Conservation (phyloP, 1,140 invertebrate species). For the Danaus plexippus region DNA sequence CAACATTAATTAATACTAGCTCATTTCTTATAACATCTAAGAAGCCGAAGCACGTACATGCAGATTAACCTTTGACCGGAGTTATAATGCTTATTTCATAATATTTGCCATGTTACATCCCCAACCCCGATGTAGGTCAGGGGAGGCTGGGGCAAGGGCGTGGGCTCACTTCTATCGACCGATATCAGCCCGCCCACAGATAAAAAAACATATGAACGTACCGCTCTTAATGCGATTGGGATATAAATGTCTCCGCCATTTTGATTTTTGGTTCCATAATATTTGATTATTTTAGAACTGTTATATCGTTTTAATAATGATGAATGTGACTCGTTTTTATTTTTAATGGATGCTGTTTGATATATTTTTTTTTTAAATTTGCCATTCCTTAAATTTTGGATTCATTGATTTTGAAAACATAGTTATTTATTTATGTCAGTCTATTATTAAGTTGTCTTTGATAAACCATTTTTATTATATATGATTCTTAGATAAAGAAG, state of each 20-base stretch:
- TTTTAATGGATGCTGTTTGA: no score
- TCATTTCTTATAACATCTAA: neutral
- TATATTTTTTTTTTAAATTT: no score
- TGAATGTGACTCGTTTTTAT: no score
- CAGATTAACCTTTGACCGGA: slow-evolving; percentile 11
- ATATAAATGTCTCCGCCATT: slow-evolving; percentile 14
- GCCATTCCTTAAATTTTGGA: no score
- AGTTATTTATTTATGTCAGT: no score
- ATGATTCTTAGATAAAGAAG: no score
- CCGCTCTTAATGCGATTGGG: slow-evolving; percentile 18
- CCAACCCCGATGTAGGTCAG: slow-evolving; percentile 52
- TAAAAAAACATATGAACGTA: slow-evolving; percentile 34
- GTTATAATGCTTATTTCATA: slow-evolving; percentile 18
- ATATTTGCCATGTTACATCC: slow-evolving; percentile 20
- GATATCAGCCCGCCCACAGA: slow-evolving; percentile 33
- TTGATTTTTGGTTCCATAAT: slow-evolving; percentile 7
- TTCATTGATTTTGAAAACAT: no score
- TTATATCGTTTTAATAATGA: no score
- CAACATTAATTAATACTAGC: no score
- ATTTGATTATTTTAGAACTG: no score
- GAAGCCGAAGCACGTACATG: neutral
- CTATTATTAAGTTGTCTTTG: no score
- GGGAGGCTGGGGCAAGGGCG: slow-evolving; percentile 37
- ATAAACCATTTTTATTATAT: no score
- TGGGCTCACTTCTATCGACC: slow-evolving; percentile 47